Conservation (phyloP, 2,888 invertebrate genomes). For the Melanophora roralis region DNA sequence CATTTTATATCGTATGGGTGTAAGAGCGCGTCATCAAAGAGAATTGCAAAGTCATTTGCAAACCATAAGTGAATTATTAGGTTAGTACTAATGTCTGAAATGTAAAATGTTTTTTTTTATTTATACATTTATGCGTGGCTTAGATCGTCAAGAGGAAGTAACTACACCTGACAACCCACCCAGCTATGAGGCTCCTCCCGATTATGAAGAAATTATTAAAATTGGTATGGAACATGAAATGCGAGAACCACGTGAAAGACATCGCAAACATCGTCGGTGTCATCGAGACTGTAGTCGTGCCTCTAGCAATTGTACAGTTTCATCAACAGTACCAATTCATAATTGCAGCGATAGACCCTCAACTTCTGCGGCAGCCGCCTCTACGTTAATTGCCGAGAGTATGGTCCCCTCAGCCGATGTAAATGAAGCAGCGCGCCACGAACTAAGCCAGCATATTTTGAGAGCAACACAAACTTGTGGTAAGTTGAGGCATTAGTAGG, state of each 20-base stretch:
- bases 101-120: neutral
- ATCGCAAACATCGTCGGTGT: constrained; percentile 68
- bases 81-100: constrained; percentile 72
- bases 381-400: constrained; percentile 48
- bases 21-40: constrained; percentile 80
- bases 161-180: constrained; percentile 80
- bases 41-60: constrained; percentile 83
- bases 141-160: constrained; percentile 77
- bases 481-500: constrained; percentile 61
- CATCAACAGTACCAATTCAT: constrained; percentile 63
- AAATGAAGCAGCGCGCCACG: constrained; percentile 40
- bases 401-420: neutral
- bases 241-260: constrained; percentile 70
- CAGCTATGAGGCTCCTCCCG: constrained; percentile 84
- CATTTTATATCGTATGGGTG: constrained; percentile 81
- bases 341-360: constrained; percentile 69
- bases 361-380: constrained; percentile 71
- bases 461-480: constrained; percentile 74
- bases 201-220: constrained; percentile 84
- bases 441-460: constrained; percentile 69
- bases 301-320: constrained; percentile 68
- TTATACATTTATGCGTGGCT: constrained; percentile 59
- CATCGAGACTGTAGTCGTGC: constrained; percentile 68
- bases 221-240: constrained; percentile 78
- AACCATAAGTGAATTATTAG: constrained; percentile 83